phyloP scores from a whole-genome alignment of 2,797 vertebrate species.

The Parauchenoglanis punctatus region DNA sequence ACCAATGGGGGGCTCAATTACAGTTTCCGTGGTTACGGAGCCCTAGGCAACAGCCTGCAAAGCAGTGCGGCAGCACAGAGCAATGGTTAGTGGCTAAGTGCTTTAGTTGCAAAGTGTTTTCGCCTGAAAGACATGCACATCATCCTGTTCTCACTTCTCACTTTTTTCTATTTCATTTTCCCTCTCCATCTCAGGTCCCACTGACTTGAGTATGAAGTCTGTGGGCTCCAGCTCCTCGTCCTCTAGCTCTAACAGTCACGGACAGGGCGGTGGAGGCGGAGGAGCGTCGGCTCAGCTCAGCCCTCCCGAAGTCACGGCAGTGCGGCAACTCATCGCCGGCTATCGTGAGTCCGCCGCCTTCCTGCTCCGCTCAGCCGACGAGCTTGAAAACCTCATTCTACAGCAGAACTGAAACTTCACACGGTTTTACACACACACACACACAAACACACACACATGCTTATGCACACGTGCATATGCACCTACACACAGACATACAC shows the following conservation, averaged over 20 bases:
- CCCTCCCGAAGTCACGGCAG: conserved; percentile 93
- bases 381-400: conserved; percentile 99
- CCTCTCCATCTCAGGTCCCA: conserved; percentile 83
- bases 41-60: conserved; percentile 84
- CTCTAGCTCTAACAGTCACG: conserved; percentile 87
- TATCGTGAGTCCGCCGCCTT: conserved; percentile 97
- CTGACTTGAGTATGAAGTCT: conserved; percentile 98
- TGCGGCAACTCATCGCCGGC: conserved; percentile 96
- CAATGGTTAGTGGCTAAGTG: conserved; percentile 79
- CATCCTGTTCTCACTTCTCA: neutral
- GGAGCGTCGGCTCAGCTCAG: conserved; percentile 94
- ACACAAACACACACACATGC: conserved; percentile 15
- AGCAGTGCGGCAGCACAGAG: conserved; percentile 85
- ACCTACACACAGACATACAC: neutral
- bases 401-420: conserved; percentile 91
- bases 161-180: conserved; percentile 59
- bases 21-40: conserved; percentile 89
- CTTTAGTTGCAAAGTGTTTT: conserved; percentile 11
- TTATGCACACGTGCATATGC: conserved; percentile 27
- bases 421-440: conserved; percentile 23
- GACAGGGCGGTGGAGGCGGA: conserved; percentile 83
- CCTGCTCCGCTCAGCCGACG: conserved; percentile 96
- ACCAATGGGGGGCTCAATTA: conserved; percentile 98
- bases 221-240: conserved; percentile 81
- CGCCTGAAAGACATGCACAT: neutral